Percentiles rank a stretch among this genome's conserved stretches.
These are phyloP conservation scores for Podarcis raffonei DNA, from an alignment of 2,113 vertebrate species.

Conservation along the genomic window DNA sequence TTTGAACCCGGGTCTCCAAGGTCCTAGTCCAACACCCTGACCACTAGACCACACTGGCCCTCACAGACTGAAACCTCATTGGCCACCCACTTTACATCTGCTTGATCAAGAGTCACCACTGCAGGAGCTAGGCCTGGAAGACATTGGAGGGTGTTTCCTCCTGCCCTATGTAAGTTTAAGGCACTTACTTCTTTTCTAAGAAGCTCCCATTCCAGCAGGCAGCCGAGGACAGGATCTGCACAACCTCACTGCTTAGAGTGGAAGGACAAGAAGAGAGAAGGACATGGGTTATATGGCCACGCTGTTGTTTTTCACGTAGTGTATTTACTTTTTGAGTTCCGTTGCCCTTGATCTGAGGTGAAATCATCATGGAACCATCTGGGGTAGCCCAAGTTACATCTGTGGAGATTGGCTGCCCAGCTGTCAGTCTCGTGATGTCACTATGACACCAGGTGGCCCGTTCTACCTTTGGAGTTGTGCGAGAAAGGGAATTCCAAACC, in stretches of 20 bases:
- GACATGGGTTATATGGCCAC: neutral
- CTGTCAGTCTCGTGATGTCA: too few species aligned
- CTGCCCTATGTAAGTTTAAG: neutral
- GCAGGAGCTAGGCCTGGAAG: neutral
- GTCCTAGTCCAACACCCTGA: too few species aligned
- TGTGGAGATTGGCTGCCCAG: too few species aligned
- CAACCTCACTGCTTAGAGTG: constrained; percentile 81
- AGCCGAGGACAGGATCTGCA: constrained; percentile 92
- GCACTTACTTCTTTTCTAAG: constrained; percentile 92
- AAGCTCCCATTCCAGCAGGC: constrained; percentile 99
- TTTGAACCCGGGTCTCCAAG: too few species aligned
- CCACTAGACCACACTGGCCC: neutral
- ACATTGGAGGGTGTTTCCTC: neutral
- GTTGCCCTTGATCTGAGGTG: neutral
- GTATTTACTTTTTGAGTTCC: neutral
- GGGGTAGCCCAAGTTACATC: too few species aligned
- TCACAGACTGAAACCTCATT: neutral
- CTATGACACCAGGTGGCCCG: too few species aligned
- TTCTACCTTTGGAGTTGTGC: too few species aligned
- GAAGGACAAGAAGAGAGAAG: neutral
- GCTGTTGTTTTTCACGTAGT: neutral
- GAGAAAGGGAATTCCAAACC: neutral
- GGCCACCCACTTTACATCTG: neutral
- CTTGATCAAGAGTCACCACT: constrained; percentile 22
- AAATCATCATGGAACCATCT: too few species aligned